These are phyloP conservation scores for Zophobas morio DNA, from an alignment of 1,140 invertebrate species.

Conservation along the genomic window DNA sequence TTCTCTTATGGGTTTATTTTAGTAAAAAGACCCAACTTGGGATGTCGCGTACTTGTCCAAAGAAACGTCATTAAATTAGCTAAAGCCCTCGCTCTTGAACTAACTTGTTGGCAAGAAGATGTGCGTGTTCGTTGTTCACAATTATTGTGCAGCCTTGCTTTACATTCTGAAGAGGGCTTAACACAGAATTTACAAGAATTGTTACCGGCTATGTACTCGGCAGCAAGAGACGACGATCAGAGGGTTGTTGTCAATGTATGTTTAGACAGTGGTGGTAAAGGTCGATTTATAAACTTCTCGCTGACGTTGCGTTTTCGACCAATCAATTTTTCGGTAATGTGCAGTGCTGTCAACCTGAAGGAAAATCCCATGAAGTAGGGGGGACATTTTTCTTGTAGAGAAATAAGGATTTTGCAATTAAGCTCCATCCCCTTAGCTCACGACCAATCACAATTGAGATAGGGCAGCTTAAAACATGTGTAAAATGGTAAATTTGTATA, in stretches of 20 bases:
- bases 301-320: too few species aligned
- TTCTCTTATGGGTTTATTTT: constrained; percentile 16
- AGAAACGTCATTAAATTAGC: constrained; percentile 79
- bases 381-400: too few species aligned
- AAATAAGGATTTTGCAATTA: too few species aligned
- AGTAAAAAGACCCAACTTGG: constrained; percentile 80
- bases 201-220: constrained; percentile 73
- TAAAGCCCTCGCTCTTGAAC: constrained; percentile 76
- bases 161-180: constrained; percentile 80
- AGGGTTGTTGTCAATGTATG: constrained; percentile 74
- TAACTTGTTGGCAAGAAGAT: constrained; percentile 80
- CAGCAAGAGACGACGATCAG: constrained; percentile 74
- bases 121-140: constrained; percentile 81
- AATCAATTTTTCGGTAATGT: too few species aligned
- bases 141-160: constrained; percentile 77
- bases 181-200: constrained; percentile 77
- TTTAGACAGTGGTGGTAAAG: constrained; percentile 48
- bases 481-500: too few species aligned
- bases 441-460: too few species aligned
- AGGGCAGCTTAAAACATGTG: background rate
- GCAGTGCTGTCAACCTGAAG: too few species aligned
- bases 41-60: constrained; percentile 81
- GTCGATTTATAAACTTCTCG: background rate
- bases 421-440: too few species aligned
- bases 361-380: too few species aligned